Evolutionary conservation across 2,113 vertebrate species (phyloP).

Genomic region (Maylandia zebra): DNA sequence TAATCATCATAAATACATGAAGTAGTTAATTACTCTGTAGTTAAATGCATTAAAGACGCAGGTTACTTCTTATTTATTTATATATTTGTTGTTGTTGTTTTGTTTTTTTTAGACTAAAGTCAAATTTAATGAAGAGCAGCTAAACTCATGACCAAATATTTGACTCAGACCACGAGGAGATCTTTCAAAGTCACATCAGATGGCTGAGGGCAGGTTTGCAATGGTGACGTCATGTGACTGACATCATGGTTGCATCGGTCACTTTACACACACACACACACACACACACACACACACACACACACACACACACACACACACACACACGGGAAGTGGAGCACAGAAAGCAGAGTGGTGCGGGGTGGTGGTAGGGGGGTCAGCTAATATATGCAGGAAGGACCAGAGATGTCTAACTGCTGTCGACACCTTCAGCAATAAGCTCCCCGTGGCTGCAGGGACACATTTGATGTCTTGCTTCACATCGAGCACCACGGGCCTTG

Average conservation of each 20-base stretch:
- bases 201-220: conserved; percentile 17
- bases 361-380: background rate
- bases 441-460: conserved; percentile 10
- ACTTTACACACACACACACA: background rate
- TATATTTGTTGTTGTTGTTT: background rate
- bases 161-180: background rate
- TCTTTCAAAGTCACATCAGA: conserved; percentile 34
- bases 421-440: conserved; percentile 19
- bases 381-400: conserved; percentile 24
- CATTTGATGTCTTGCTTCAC: conserved; percentile 54
- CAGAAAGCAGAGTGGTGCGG: background rate
- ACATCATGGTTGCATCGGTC: background rate
- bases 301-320: background rate
- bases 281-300: background rate
- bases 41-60: background rate
- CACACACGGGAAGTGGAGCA: background rate
- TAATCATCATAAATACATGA: background rate
- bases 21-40: background rate
- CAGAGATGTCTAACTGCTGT: conserved; percentile 22
- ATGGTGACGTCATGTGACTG: conserved; percentile 25
- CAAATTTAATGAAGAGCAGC: background rate
- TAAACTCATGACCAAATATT: background rate
- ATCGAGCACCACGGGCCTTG: conserved; percentile 1
- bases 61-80: background rate
- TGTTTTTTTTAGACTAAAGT: background rate